Percentiles rank a stretch among this genome's conserved stretches.
phyloP scores from a whole-genome alignment of 2,113 vertebrate genomes.

The Tauraco erythrolophus region DNA sequence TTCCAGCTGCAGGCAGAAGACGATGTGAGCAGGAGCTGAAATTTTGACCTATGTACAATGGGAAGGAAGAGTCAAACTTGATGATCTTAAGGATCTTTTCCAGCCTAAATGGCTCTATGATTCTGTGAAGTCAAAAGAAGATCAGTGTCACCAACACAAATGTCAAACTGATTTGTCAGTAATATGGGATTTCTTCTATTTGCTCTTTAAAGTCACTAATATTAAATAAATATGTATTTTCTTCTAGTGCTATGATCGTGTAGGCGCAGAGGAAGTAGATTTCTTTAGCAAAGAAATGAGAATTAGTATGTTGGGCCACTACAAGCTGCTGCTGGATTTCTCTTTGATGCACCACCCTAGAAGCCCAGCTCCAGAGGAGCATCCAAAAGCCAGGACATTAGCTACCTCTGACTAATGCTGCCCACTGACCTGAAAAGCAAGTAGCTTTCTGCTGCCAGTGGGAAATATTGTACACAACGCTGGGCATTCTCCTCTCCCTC shows the following conservation, averaged over 20 bases:
- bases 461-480: rapidly evolving
- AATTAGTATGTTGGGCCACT: neutral
- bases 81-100: neutral
- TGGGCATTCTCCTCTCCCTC: neutral
- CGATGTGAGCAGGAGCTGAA: neutral
- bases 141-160: neutral
- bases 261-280: neutral
- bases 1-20: neutral
- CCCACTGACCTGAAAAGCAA: neutral
- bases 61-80: neutral
- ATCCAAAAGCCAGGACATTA: neutral
- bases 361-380: neutral
- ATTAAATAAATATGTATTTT: neutral
- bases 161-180: neutral
- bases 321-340: neutral
- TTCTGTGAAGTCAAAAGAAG: neutral
- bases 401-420: neutral
- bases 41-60: neutral
- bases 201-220: neutral
- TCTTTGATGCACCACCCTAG: neutral
- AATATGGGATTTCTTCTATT: neutral
- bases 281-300: neutral
- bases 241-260: neutral
- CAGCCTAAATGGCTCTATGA: neutral
- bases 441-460: neutral